Evolutionary conservation across 2,113 vertebrate species (phyloP).

Genomic region (Etheostoma cragini): DNA sequence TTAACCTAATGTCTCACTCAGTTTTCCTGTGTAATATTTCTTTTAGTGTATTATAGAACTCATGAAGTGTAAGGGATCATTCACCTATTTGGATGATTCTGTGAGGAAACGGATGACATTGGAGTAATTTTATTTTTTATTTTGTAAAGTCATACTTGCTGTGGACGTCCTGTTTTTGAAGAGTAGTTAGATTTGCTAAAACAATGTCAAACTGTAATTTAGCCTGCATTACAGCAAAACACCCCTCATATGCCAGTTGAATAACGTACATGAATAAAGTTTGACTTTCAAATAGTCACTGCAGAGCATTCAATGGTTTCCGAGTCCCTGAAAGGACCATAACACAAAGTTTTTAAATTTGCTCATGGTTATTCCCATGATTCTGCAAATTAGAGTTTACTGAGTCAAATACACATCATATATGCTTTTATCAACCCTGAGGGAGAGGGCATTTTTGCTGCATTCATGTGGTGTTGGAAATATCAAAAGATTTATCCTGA

Average conservation of each 20-base stretch:
- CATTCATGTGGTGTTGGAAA: too few species aligned
- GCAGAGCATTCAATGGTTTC: conserved; percentile 14
- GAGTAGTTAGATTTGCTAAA: conserved; percentile 8
- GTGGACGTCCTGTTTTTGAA: conserved; percentile 38
- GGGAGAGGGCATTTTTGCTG: too few species aligned
- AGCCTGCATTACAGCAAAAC: conserved; percentile 19
- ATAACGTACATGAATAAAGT: conserved; percentile 34
- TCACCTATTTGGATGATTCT: conserved; percentile 26
- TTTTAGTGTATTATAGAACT: conserved; percentile 51
- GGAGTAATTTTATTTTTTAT: background rate
- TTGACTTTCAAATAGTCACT: conserved; percentile 13
- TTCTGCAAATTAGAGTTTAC: background rate
- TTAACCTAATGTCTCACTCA: conserved; percentile 43
- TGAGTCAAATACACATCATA: background rate
- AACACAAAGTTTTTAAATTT: background rate
- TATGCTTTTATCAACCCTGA: too few species aligned
- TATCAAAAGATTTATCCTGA: too few species aligned
- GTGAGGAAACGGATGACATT: background rate
- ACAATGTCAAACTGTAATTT: conserved; percentile 18
- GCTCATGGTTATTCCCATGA: background rate
- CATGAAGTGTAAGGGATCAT: background rate
- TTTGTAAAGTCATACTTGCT: conserved; percentile 19
- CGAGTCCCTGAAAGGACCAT: background rate
- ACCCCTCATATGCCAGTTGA: background rate
- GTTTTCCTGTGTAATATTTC: conserved; percentile 38